Conservation (phyloP, 2,888 invertebrate species). For the Frankliniella intonsa region DNA sequence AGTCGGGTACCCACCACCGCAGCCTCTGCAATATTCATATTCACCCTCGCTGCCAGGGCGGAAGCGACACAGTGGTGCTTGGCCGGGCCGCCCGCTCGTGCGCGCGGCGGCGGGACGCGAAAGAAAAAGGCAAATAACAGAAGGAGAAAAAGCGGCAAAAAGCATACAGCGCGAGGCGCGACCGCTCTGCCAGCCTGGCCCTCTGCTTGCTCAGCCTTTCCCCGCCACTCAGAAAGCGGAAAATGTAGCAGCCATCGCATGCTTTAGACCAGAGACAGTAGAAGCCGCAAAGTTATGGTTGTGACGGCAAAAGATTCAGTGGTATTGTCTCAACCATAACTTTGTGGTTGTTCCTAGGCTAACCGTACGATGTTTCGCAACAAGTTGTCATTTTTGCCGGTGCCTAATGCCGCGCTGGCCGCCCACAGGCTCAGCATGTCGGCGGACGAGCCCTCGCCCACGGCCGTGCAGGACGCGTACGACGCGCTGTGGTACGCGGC, state of each 20-base stretch:
- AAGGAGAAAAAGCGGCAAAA: not conserved
- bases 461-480: conserved; percentile 3
- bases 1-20: not conserved
- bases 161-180: not conserved
- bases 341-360: no score
- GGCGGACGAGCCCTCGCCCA: conserved; percentile 1
- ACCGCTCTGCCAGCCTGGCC: not conserved
- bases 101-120: not conserved
- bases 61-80: no score
- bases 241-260: no score
- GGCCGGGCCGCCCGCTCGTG: not conserved
- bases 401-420: not conserved
- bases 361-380: no score
- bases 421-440: not conserved
- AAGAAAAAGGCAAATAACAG: not conserved
- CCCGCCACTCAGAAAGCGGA: not conserved
- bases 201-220: not conserved
- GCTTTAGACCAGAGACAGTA: no score
- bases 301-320: no score
- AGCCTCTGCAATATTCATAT: not conserved
- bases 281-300: no score
- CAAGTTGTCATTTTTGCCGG: no score
- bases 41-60: not conserved
- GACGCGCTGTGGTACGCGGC: conserved; percentile 43
- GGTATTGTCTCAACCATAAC: no score